Base-by-base conservation (phyloP, 1,140 invertebrate genomes). In the Coelopa frigida region DNA sequence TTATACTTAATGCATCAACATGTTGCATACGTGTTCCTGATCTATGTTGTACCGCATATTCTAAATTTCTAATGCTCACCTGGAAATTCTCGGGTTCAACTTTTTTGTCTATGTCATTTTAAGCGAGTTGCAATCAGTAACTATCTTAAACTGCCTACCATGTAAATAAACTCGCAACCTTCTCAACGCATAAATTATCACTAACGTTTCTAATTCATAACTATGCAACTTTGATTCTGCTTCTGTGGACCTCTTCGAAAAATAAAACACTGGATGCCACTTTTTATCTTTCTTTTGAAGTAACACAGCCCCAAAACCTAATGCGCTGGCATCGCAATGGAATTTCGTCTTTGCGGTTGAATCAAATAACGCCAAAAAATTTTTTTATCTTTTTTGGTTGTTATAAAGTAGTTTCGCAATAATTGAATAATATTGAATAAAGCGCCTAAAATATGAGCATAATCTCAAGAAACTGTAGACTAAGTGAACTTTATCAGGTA, bases 101-200 rank as follows among this genome's bases (percentile, higher is more conserved):
- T 57, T 61, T 22, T 71, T 73, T 5, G 52, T 23, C 23, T 72
- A 44, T 0, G 70, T 72, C 38, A 57, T 52, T 7, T 51, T 46
- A 4, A 73, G 59, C 3, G 68, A 47, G 14, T 29, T 29, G 27
- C 65, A 71, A 44, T 66, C 70, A 1, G 61, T 70, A 5, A 67
- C 49, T n/a, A 77, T 70, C 35, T 72, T 66, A 49, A 74, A 73
- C 4, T 63, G 43, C 36, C 57, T 70, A 20, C 68, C 70, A 14
- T 70, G 51, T 27, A 78, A 51, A 55, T 74, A 79, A 12, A 62
- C 51, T 46, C 67, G 27, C 49, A 75, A 77, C 39, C 74, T 71
- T 41, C 72, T 57, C 4, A 77, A 67, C 1, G 58, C n/a, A n/a
- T n/a, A n/a, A n/a, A n/a, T n/a, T n/a, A n/a, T n/a, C n/a, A n/a